Conservation (phyloP, 2,113 vertebrate species). For the Rhadina sibilatrix region DNA sequence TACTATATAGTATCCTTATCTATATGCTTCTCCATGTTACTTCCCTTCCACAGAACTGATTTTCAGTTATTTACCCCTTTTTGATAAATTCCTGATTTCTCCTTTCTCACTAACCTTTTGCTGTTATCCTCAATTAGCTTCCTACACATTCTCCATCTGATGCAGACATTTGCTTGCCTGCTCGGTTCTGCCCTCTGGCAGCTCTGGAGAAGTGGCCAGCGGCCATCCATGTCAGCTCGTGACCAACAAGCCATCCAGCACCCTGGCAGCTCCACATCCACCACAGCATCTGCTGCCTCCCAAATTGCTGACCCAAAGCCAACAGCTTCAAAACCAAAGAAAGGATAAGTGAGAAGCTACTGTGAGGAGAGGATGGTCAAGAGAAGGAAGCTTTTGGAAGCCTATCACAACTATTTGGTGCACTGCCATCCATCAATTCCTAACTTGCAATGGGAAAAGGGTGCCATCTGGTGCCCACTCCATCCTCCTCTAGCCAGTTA, state of each 20-base stretch:
- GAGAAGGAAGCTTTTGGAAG: neutral
- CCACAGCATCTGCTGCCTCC: neutral
- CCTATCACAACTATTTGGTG: neutral
- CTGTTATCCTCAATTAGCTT: neutral
- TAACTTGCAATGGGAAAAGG: constrained; percentile 21
- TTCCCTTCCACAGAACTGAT: neutral
- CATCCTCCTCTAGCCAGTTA: neutral
- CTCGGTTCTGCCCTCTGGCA: neutral
- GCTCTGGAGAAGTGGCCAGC: neutral
- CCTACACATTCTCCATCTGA: neutral
- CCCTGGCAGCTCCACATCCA: neutral
- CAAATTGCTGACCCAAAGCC: neutral
- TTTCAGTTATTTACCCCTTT: neutral
- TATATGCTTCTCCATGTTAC: neutral
- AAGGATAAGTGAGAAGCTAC: neutral
- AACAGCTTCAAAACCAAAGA: neutral
- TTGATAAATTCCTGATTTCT: neutral
- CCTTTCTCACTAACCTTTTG: neutral
- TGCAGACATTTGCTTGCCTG: neutral
- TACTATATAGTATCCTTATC: neutral
- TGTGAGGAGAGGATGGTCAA: neutral
- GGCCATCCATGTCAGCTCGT: rapidly evolving
- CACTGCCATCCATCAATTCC: neutral
- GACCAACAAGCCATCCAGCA: neutral
- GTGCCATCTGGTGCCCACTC: constrained; percentile 48